Evolutionary conservation across 1,140 invertebrate genomes (phyloP).

Genomic region (Eumaeus atala): DNA sequence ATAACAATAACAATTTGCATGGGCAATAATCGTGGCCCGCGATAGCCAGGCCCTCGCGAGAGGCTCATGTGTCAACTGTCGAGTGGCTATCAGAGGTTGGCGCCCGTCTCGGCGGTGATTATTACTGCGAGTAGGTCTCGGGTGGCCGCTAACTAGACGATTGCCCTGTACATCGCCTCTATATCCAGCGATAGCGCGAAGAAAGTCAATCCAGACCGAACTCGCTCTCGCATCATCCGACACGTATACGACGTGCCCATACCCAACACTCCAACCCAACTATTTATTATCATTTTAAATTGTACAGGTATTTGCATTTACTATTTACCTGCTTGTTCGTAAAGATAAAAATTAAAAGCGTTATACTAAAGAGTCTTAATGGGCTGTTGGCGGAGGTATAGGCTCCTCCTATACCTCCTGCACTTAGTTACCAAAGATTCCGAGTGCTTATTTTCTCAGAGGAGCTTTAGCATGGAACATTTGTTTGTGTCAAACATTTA

Average conservation of each 20-base stretch:
- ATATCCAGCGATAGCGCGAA: background rate
- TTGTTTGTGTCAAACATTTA: too few relatives aligned
- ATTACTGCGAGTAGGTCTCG: constrained; percentile 35
- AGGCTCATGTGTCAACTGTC: too few relatives aligned
- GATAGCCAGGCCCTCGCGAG: constrained; percentile 45
- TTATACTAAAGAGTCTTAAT: too few relatives aligned
- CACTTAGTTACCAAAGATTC: too few relatives aligned
- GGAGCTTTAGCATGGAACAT: too few relatives aligned
- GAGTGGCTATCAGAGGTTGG: constrained; percentile 60
- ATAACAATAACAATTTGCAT: constrained; percentile 44
- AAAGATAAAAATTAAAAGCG: too few relatives aligned
- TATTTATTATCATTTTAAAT: background rate
- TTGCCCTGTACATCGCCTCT: too few relatives aligned
- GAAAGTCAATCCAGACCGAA: constrained; percentile 15
- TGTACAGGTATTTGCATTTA: too few relatives aligned
- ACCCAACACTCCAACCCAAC: background rate
- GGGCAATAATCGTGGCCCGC: constrained; percentile 54
- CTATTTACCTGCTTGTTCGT: too few relatives aligned
- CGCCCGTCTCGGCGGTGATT: constrained; percentile 55
- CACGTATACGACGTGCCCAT: background rate
- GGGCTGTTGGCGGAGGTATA: too few relatives aligned
- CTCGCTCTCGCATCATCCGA: constrained; percentile 16
- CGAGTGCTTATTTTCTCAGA: too few relatives aligned
- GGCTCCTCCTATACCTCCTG: too few relatives aligned
- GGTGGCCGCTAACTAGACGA: constrained; percentile 25